phyloP scores from a whole-genome alignment of 2,113 vertebrate genomes.

The Ctenomys sociabilis region DNA sequence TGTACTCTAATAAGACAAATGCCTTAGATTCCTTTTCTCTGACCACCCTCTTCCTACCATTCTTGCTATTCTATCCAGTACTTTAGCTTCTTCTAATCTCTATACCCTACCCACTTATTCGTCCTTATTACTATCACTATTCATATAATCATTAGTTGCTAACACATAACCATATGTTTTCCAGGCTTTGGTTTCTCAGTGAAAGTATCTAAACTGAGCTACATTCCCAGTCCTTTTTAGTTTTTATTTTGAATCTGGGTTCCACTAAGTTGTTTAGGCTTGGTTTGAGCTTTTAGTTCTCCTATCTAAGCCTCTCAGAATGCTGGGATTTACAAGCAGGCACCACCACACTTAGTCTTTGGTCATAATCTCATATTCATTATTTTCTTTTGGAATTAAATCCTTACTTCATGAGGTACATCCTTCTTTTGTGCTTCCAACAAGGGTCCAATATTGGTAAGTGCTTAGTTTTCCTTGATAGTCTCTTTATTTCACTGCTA shows the following conservation, averaged over 20 bases:
- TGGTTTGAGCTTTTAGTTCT: neutral
- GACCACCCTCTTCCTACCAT: neutral
- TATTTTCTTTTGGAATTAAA: neutral
- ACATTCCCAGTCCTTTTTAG: neutral
- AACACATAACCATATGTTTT: neutral
- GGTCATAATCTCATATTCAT: neutral
- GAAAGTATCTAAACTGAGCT: neutral
- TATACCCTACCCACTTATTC: neutral
- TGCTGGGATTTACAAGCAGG: neutral
- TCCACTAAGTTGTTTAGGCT: neutral
- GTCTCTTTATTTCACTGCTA: neutral
- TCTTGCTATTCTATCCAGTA: neutral
- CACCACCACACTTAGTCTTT: neutral
- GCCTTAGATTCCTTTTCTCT: neutral
- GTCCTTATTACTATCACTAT: neutral
- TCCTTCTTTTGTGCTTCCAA: neutral
- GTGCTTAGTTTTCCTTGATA: neutral
- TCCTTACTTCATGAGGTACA: neutral
- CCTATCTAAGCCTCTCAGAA: neutral
- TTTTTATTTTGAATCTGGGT: neutral
- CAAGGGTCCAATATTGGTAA: neutral
- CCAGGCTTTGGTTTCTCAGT: neutral
- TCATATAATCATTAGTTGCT: neutral
- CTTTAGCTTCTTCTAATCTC: conserved; percentile 9
- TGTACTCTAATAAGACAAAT: neutral